Evolutionary conservation across 2,797 vertebrate species (phyloP).

Genomic region (Kryptolebias ocellatus): DNA sequence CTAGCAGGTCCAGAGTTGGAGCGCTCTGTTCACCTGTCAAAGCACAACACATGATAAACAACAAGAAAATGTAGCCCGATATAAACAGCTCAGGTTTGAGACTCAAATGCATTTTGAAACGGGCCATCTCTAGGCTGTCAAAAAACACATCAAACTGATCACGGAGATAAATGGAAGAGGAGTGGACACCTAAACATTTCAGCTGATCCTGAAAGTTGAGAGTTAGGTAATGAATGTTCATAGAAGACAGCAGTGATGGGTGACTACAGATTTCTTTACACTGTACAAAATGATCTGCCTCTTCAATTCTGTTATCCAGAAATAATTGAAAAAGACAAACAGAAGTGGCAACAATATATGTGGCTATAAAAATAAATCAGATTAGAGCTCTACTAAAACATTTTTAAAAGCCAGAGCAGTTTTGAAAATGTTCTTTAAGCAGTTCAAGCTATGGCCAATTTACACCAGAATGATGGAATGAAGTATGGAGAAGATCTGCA

Average conservation of each 20-base stretch:
- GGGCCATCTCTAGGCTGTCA: neutral
- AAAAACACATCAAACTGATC: neutral
- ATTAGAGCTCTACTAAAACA: neutral
- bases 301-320: no score
- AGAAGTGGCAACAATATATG: neutral
- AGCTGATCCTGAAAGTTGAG: neutral
- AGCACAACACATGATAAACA: constrained; percentile 23
- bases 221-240: neutral
- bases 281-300: no score
- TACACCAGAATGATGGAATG: neutral
- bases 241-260: neutral
- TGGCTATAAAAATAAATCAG: neutral
- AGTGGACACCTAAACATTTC: neutral
- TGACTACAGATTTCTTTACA: neutral
- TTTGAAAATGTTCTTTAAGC: neutral
- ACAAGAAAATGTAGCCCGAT: constrained; percentile 1
- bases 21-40: constrained; percentile 51
- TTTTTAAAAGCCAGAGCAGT: neutral
- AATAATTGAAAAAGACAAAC: no score
- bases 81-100: neutral
- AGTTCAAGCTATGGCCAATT: neutral
- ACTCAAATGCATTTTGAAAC: neutral
- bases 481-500: neutral
- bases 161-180: neutral
- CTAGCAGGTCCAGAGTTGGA: constrained; percentile 79